phyloP scores from a whole-genome alignment of 2,888 invertebrate species.

The Campaea margaritaria region DNA sequence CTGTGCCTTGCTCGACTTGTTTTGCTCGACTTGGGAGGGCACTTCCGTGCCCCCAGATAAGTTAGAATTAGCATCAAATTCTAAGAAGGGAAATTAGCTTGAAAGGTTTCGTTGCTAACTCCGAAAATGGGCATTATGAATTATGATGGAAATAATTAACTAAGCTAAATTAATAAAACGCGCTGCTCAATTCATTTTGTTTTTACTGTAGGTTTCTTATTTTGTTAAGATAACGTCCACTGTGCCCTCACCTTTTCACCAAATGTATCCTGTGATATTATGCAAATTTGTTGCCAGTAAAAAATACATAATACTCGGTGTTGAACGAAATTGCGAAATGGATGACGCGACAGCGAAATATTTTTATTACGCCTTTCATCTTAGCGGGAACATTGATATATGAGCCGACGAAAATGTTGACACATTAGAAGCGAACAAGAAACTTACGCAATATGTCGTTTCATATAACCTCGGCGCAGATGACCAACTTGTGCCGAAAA shows the following conservation, averaged over 20 bases:
- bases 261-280: slow-evolving; percentile 40
- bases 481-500: background rate
- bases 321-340: slow-evolving; percentile 34
- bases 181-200: too few species aligned
- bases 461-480: background rate
- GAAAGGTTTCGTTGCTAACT: too few species aligned
- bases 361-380: slow-evolving; percentile 31
- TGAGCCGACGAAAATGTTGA: slow-evolving; percentile 7
- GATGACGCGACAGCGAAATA: slow-evolving; percentile 31
- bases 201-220: too few species aligned
- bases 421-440: slow-evolving; percentile 8
- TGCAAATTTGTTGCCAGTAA: slow-evolving; percentile 45
- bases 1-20: too few species aligned
- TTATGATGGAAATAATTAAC: too few species aligned
- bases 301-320: slow-evolving; percentile 38
- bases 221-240: background rate
- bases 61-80: too few species aligned
- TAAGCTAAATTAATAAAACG: too few species aligned
- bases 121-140: too few species aligned
- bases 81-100: too few species aligned
- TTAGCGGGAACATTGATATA: slow-evolving; percentile 14
- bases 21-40: too few species aligned
- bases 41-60: too few species aligned
- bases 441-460: slow-evolving; percentile 3
- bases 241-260: slow-evolving; percentile 16